Evolutionary conservation across 35 echinoderm and acorn worm species (phyloP), one percentile per base, ranked within the genome.

Genomic region (Apostichopus parvimensis): DNA sequence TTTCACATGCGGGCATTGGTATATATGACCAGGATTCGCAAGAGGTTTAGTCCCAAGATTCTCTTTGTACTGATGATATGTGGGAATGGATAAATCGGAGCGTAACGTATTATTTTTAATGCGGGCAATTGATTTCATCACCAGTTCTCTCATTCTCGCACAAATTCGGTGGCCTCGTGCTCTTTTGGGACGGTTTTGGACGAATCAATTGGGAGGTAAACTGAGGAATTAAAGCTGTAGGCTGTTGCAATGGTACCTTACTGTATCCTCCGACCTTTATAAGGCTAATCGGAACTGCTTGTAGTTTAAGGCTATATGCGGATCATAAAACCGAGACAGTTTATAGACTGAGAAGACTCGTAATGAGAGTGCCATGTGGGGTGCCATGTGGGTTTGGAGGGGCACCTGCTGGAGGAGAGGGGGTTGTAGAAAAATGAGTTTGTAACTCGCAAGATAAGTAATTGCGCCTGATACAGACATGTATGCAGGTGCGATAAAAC

Each of bases 41-140:
- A 82, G 79, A 54, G 79, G 79, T 56, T 82, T 55, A 54, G 25
- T 82, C 79, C 79, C 79, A 82, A 82, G 79, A 10, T 82, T 82
- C 79, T 84, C 54, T 59, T 84, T 84, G 24, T 84, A 56, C 20
- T 57, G 79, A 53, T 82, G 20, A 56, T 56, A 82, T 26, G 34
- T 45, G 34, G 10, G n/a, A 20, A 22, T 22, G 55, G 81, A 17
- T 84, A 84, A 84, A 84, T 84, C 81, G 81, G 81, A 84, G 81
- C 81, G 57, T 57, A 84, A 84, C 81, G 81, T 52, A 56, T 84
- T 45, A 45, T 45, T 45, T 22, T 59, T 84, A 84, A 84, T 14
- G 79, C 54, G 79, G 79, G 54, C 79, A 82, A 82, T 82, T 82
- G 56, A 34, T 82, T 82, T 82, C 55, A 22, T 82, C 79, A 56